Base-by-base conservation (phyloP, 2,888 invertebrate species). In the Agrochola circellaris region DNA sequence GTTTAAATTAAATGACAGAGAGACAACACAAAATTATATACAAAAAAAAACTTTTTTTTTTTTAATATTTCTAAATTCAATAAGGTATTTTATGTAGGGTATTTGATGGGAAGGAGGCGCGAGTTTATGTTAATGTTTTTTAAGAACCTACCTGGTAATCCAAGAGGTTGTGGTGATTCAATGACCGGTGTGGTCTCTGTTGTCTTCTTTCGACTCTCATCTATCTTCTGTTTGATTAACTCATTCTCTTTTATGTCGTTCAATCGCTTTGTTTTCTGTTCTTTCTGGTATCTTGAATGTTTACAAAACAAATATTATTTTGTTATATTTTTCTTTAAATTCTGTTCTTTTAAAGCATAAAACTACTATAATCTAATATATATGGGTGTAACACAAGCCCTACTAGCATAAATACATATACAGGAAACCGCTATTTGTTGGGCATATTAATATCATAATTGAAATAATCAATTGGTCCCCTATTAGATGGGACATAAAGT, bases 181-280 rank as follows among this genome's bases (percentile, higher is more conserved):
- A 90, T 93, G 0, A 93, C 89, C 0, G 93, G 83, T 0, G 93
- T 90, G 6, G 91, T 88, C 79, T 96, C 96, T 11, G 94, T 90
- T 0, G 94, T 93, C 79, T 95, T 96, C 91, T 96, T 96, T 38
- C 95, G 88, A 75, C 92, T 95, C 26, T 95, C 95, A 2, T 96
- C 96, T 6, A 96, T 96, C 83, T 95, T 95, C 85, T 96, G 95
- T 77, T 95, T 96, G 23, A 95, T 92, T 45, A 95, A 74, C 79
- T 96, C 95, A 90, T 94, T 95, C 80, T 96, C 94, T 78, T 96
- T 94, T 48, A 96, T 95, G 67, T 96, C 95, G 79, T 93, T 94
- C 38, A 96, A 82, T 5, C 96, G 92, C 77, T 95, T 94, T 0
- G 91, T 90, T 88, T 96, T 94, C 81, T 95, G 93, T 78, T 95